These are phyloP conservation scores for Hirtodrosophila cameraria DNA, from an alignment of 2,888 invertebrate species.

Conservation along the genomic window DNA sequence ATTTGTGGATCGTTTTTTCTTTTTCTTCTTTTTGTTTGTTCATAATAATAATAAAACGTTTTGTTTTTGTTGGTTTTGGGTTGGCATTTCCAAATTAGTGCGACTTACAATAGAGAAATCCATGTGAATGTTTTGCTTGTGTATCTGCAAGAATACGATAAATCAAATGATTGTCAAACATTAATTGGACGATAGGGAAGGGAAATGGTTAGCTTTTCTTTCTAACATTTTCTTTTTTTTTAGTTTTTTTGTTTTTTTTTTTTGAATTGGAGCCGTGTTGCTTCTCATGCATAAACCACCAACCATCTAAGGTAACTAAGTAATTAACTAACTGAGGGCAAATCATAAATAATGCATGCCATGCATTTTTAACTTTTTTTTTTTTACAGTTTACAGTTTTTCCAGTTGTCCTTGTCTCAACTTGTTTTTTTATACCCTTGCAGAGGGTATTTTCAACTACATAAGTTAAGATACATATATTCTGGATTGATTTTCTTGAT, in stretches of 20 bases:
- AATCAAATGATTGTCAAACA: conserved; percentile 74
- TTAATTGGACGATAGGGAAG: conserved; percentile 67
- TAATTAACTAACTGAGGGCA: conserved; percentile 32
- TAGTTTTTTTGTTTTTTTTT: conserved; percentile 1
- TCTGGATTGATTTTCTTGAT: too few relatives aligned
- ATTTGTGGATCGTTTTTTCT: conserved; percentile 10
- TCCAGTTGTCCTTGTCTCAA: too few relatives aligned
- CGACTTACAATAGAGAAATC: conserved; percentile 81
- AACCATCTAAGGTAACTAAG: conserved; percentile 43
- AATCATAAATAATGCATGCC: conserved; percentile 75
- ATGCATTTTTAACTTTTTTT: conserved; percentile 63
- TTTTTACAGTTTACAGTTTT: too few relatives aligned
- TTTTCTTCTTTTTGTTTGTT: conserved; percentile 7
- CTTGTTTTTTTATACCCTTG: too few relatives aligned
- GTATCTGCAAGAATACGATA: conserved; percentile 81
- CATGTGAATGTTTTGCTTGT: conserved; percentile 80
- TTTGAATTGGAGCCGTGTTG: conserved; percentile 25
- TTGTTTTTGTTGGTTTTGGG: conserved; percentile 11
- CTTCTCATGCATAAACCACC: conserved; percentile 48
- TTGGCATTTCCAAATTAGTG: conserved; percentile 69
- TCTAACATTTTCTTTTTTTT: conserved; percentile 12
- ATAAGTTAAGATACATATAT: too few relatives aligned
- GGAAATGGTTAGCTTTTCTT: conserved; percentile 27
- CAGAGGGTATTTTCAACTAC: too few relatives aligned
- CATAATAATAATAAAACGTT: too few relatives aligned